Percentiles rank a stretch among this genome's conserved stretches.
These are phyloP conservation scores for Tridacna gigas DNA, from an alignment of 2,888 invertebrate genomes.

Conservation along the genomic window DNA sequence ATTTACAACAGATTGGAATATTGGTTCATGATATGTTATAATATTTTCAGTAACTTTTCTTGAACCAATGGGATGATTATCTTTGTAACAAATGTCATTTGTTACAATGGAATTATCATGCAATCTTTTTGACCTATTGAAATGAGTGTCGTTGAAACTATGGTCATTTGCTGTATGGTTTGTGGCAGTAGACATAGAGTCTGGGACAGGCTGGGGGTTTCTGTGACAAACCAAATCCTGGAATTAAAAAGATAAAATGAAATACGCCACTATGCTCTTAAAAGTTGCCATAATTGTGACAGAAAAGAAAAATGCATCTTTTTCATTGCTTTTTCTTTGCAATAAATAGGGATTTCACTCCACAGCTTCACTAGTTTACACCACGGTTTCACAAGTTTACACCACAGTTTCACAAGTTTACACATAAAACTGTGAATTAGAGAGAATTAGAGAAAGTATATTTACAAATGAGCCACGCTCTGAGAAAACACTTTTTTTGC, in stretches of 20 bases:
- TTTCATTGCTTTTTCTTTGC: too few relatives aligned
- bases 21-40: constrained; percentile 78
- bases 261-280: too few relatives aligned
- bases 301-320: too few relatives aligned
- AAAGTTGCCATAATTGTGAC: too few relatives aligned
- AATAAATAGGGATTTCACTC: too few relatives aligned
- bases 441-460: too few relatives aligned
- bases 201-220: not conserved
- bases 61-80: constrained; percentile 78
- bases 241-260: not conserved
- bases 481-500: too few relatives aligned
- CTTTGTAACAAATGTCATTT: constrained; percentile 70
- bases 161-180: not conserved
- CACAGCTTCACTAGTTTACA: too few relatives aligned
- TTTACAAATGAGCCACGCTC: too few relatives aligned
- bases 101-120: constrained; percentile 61
- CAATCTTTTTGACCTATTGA: constrained; percentile 77
- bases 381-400: too few relatives aligned
- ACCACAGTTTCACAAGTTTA: too few relatives aligned
- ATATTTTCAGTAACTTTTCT: constrained; percentile 75
- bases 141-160: constrained; percentile 77
- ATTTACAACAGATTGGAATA: constrained; percentile 57
- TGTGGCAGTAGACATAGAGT: not conserved
- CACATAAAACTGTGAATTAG: too few relatives aligned
- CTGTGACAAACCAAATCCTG: not conserved